Base-by-base conservation (phyloP, 2,113 vertebrate genomes). In the Peucedramus taeniatus region DNA sequence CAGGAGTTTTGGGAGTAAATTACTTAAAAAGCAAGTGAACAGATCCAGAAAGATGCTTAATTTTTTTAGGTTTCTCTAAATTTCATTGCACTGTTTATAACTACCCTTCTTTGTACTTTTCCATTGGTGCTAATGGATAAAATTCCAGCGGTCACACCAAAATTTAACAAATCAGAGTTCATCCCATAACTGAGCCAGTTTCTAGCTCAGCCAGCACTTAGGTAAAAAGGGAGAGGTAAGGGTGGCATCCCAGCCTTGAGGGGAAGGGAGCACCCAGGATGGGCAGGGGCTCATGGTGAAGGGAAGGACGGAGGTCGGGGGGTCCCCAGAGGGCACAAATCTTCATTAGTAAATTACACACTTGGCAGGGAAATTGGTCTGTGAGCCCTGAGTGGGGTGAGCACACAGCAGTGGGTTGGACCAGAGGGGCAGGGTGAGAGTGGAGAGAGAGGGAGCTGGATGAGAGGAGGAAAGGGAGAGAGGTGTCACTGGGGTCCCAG, bases 251-350 rank as follows among this genome's bases (percentile, higher is more conserved):
- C 60, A 35, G 47, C 39, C 47, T 45, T 7, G 2, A 20, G 47
- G 64, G 19, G 15, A 39, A 11, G 15, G 64, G 57, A 57, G 35
- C 44, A 33, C 5, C 35, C 68, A 2, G 0, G 66, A 3, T 3
- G 10, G 39, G 26, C 59, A 21, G 5, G 27, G 11, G 26, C 27
- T 30, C 4, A 0, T 26, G 83, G 44, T 11, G 37, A 13, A 26
- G 11, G 45, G 53, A 35, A 19, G 47, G 35, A 30, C 1, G 0
- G 13, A 17, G 16, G 18, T 27, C 0, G 1, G 47, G 15, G 27
- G 4, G 13, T 26, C 17, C 51, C 31, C 35, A 22, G 10, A 53
- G 26, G 15, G 10, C 7, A 15, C 5, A 4, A 5, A 37, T n/a
- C 24, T 28, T 27, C 3, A 1, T 33, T 10, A 13, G 13, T 39